Conservation (phyloP, 2,113 vertebrate species). For the Pteronura brasiliensis region DNA sequence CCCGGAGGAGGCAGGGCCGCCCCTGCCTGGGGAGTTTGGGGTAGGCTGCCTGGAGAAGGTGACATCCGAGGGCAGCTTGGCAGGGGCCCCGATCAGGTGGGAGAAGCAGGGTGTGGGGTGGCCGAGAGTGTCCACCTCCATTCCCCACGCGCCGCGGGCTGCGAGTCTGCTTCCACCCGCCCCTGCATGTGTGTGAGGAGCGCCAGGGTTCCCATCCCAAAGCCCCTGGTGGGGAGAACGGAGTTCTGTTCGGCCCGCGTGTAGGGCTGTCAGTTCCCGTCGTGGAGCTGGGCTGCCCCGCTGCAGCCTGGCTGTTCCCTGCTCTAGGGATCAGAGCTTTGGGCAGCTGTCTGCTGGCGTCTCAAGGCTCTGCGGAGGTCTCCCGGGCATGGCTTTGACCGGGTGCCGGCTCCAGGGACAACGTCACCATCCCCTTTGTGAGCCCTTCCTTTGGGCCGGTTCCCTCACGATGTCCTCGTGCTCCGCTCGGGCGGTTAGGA, state of each 20-base stretch:
- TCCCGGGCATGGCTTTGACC: no score
- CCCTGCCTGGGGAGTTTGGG: neutral
- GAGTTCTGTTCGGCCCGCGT: fast-evolving
- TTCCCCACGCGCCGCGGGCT: neutral
- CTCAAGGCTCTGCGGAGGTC: neutral
- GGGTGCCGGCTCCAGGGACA: neutral
- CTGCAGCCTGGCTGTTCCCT: neutral
- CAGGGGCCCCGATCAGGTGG: neutral
- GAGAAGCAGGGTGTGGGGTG: neutral
- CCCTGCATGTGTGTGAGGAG: neutral
- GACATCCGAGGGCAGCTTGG: neutral
- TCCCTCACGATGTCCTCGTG: neutral
- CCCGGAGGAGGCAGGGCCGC: neutral
- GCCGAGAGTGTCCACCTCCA: neutral
- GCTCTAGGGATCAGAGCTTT: neutral
- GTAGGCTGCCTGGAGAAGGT: neutral
- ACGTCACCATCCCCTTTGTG: neutral
- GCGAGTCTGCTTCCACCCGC: neutral
- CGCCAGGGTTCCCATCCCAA: neutral
- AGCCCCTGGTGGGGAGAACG: neutral
- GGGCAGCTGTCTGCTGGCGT: neutral
- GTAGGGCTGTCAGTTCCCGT: neutral
- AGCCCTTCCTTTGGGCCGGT: neutral
- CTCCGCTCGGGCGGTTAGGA: neutral
- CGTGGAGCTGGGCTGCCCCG: neutral